Percentiles rank a stretch among this genome's conserved stretches.
phyloP scores from a whole-genome alignment of 2,797 vertebrate species.

The Peromyscus attwateri region DNA sequence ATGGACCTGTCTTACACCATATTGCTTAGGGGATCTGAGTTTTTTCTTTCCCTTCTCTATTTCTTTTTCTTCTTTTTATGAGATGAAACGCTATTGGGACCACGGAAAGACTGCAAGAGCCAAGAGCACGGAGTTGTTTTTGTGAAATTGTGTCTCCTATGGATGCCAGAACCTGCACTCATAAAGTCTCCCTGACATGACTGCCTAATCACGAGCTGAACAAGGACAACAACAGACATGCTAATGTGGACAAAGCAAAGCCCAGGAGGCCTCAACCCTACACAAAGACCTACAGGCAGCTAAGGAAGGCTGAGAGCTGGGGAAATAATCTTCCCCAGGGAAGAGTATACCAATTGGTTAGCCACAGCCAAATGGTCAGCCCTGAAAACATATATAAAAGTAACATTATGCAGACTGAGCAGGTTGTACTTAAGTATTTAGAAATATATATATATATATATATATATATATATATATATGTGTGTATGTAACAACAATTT shows the following conservation, averaged over 20 bases:
- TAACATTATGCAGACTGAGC: not conserved
- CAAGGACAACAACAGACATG: not conserved
- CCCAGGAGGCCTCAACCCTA: not conserved
- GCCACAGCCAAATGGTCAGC: not conserved
- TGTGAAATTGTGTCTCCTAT: not conserved
- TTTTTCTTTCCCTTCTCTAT: constrained; percentile 65
- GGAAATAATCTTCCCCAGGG: not conserved
- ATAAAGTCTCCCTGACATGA: not conserved
- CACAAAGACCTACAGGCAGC: not conserved
- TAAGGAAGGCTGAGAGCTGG: not conserved
- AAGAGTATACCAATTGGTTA: not conserved
- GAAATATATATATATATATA: not conserved
- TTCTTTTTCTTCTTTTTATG: constrained; percentile 66
- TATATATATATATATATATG: not conserved
- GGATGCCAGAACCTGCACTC: not conserved
- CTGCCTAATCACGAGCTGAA: not conserved
- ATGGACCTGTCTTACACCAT: constrained; percentile 53
- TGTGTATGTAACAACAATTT: not conserved
- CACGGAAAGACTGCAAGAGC: constrained; percentile 63
- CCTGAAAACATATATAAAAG: no score
- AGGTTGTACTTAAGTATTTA: not conserved
- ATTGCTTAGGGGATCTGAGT: constrained; percentile 69
- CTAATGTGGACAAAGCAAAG: no score
- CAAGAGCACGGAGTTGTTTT: not conserved
- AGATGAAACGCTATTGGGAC: constrained; percentile 61